Percentiles rank a stretch among this genome's conserved stretches.
These are phyloP conservation scores for Poeciliopsis turneri DNA, from an alignment of 2,797 vertebrate genomes.

Conservation along the genomic window DNA sequence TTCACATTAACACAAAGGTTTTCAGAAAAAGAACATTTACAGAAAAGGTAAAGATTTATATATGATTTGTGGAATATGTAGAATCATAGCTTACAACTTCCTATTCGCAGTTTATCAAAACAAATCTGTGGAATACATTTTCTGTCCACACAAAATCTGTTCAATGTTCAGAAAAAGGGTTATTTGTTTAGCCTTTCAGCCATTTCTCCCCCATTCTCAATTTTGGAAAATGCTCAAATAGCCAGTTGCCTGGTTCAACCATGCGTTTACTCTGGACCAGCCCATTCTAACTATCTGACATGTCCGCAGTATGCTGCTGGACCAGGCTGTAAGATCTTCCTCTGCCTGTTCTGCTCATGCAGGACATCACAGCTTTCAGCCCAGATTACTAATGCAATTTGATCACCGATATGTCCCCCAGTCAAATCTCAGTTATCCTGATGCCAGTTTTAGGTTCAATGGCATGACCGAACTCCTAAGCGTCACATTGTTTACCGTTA, in stretches of 20 bases:
- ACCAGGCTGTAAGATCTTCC: constrained; percentile 65
- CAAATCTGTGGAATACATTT: not conserved
- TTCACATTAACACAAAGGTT: constrained; percentile 65
- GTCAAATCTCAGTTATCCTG: constrained; percentile 50
- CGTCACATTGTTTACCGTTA: constrained; percentile 78
- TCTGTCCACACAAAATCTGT: not conserved
- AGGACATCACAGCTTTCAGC: constrained; percentile 66
- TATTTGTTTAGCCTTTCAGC: constrained; percentile 39
- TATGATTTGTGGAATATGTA: constrained; percentile 16
- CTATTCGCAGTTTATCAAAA: not conserved
- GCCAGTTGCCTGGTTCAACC: constrained; percentile 75
- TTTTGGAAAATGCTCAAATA: constrained; percentile 69
- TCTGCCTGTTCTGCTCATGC: constrained; percentile 53
- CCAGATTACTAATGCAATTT: constrained; percentile 68
- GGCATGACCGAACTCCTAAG: constrained; percentile 45
- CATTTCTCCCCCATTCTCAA: constrained; percentile 56
- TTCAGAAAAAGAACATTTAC: constrained; percentile 22
- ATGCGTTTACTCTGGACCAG: constrained; percentile 73
- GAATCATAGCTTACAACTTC: constrained; percentile 15
- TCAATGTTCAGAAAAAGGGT: constrained; percentile 30
- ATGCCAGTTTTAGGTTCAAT: constrained; percentile 53
- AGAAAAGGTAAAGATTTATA: constrained; percentile 17
- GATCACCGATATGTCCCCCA: constrained; percentile 51
- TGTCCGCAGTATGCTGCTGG: constrained; percentile 61
- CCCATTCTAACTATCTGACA: constrained; percentile 77